These are phyloP conservation scores for Magallana ariakensis DNA, from an alignment of 1,140 invertebrate species.

Conservation along the genomic window DNA sequence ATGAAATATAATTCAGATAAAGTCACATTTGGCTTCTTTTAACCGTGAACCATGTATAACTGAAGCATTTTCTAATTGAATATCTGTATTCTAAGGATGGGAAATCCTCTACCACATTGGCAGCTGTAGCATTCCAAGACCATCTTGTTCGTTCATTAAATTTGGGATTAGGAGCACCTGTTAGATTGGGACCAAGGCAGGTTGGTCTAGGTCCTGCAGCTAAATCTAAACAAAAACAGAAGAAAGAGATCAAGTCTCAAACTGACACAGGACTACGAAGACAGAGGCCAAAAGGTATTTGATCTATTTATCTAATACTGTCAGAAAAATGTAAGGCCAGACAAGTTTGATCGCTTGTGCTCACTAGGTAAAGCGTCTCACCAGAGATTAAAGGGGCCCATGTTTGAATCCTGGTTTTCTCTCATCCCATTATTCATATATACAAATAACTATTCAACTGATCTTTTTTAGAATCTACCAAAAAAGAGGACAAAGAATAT, in stretches of 20 bases:
- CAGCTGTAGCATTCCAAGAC: conserved; percentile 75
- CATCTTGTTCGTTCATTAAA: conserved; percentile 67
- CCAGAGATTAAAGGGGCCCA: too few species aligned
- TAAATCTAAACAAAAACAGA: conserved; percentile 62
- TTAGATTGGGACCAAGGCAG: conserved; percentile 65
- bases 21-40: too few species aligned
- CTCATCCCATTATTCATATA: background rate
- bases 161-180: conserved; percentile 53
- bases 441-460: background rate
- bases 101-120: conserved; percentile 65
- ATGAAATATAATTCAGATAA: too few species aligned
- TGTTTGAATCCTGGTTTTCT: too few species aligned
- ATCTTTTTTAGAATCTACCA: conserved; percentile 27
- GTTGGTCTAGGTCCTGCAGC: conserved; percentile 67
- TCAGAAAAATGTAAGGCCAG: background rate
- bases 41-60: too few species aligned
- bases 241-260: conserved; percentile 65
- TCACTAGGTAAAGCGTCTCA: too few species aligned
- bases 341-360: too few species aligned
- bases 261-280: conserved; percentile 71
- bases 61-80: background rate
- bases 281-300: background rate
- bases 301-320: background rate
- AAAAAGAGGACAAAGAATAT: conserved; percentile 68
- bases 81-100: conserved; percentile 44